A percentile compares a stretch with the other conserved stretches of the same genome.
phyloP scores from a whole-genome alignment of 2,113 vertebrate genomes.

The Cyphomyrus plagiostoma region DNA sequence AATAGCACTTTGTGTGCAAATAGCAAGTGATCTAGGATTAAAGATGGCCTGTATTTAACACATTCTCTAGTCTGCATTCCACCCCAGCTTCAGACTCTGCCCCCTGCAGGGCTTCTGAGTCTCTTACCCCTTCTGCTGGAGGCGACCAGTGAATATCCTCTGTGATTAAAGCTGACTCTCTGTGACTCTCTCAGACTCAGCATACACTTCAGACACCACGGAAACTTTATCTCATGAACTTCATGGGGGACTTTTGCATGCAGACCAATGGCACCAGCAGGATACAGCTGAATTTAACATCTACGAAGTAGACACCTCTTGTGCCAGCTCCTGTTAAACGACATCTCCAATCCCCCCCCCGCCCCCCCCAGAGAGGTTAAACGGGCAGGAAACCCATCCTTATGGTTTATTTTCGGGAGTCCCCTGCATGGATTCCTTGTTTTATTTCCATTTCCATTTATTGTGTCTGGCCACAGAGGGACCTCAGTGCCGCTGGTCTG shows the following conservation, averaged over 20 bases:
- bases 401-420: constrained; percentile 14
- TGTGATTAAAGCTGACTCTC: neutral
- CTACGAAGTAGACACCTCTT: neutral
- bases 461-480: constrained; percentile 6
- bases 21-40: neutral
- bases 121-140: neutral
- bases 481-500: neutral
- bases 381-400: constrained; percentile 11
- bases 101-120: neutral
- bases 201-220: neutral
- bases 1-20: too few species aligned
- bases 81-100: neutral
- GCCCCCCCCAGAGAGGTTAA: neutral
- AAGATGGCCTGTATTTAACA: neutral
- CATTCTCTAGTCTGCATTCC: neutral
- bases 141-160: neutral
- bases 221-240: neutral
- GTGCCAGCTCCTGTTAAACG: neutral
- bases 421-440: neutral
- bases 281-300: neutral
- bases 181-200: neutral
- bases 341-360: neutral
- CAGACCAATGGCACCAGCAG: neutral
- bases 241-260: neutral
- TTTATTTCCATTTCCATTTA: constrained; percentile 9